Base-by-base conservation (phyloP, 2,888 invertebrate species). In the Coelopa pilipes region DNA sequence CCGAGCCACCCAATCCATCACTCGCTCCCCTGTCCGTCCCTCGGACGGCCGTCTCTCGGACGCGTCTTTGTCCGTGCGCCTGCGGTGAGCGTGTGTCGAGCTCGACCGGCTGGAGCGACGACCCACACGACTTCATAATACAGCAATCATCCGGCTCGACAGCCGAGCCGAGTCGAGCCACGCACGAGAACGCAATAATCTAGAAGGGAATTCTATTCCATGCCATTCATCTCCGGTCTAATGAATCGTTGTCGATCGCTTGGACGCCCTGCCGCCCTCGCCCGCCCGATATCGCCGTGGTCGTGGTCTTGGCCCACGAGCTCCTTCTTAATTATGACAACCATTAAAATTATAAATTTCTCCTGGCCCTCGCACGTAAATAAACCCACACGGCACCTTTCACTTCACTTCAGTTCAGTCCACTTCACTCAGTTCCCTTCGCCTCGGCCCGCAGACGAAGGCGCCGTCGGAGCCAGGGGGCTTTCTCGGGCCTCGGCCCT, bases 21-120 rank as follows among this genome's bases (percentile, higher is more conserved):
- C 55, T 9, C 17, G 17, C 55, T 11, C 17, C 10, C 12, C 55
- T 55, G 19, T 19, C 55, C 19, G 19, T 17, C 55, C 13, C 17
- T 55, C 10, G 10, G 55, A 2, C 55, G 17, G 55, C 55, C 55
- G 5, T 55, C 55, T 1, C 9, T 55, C 17, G 17, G 17, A 19
- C 60, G 59, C 13, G 19, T 59, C 21, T 59, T 24, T 21, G 24
- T 21, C 59, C 13, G 12, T 45, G 55, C 7, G 57, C 15, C 11
- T 45, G 57, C 15, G 3, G 7, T 13, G 70, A 46, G 53, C 47
- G 62, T 75, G 78, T 79, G 78, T 50, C 70, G 75, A 77, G 78
- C 76, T n/a, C n/a, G n/a, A 78, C 75, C 77, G 78, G 75, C 78
- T 76, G 75, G 13, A 59, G 62, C 63, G 63, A 65, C 46, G n/a